Evolutionary conservation across 2,797 vertebrate species (phyloP), one percentile per base, ranked within the genome.

Genomic region (Sciurus carolinensis): DNA sequence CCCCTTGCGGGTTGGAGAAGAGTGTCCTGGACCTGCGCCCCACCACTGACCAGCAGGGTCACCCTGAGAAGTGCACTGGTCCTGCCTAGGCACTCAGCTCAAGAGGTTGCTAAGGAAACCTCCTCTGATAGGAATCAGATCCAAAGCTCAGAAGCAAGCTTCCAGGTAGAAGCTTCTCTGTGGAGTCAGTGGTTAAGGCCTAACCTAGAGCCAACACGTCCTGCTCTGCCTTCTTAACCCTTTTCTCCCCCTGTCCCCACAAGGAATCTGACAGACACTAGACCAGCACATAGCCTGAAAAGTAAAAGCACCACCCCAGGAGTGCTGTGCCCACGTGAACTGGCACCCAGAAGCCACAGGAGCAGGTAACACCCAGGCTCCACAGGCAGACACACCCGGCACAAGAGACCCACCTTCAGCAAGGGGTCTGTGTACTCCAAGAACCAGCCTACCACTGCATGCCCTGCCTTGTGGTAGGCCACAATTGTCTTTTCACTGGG

Each of bases 391-490:
- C 22, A 22, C 15, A 5, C 33, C 9, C 7, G 28, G 12, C 47
- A 0, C 0, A 1, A 26, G 81, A 67, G 18, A 90, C 39, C 24
- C 36, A 99, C 99, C 99, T 99, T 99, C 33, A 99, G 98, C 85
- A 99, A 95, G 1, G 99, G 99, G 89, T 99, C 99, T 0, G 98
- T 98, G 0, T 99, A 99, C 93, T 99, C 95, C 93, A 99, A 97
- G 97, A 99, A 99, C 99, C 99, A 99, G 96, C 99, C 99, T 17
- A 98, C 98, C 20, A 99, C 98, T 7, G 98, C 98, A 24, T 99
- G 99, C 0, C 99, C 98, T 0, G 99, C 99, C 96, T 99, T 98
- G 0, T 99, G 99, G 84, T 98, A 99, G 1, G 99, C 99, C 8
- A 99, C 99, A 0, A 98, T 98, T 67, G 95, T 98, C 98, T 99